Evolutionary conservation across 2,888 invertebrate species (phyloP).

Genomic region (Margaritifera margaritifera): DNA sequence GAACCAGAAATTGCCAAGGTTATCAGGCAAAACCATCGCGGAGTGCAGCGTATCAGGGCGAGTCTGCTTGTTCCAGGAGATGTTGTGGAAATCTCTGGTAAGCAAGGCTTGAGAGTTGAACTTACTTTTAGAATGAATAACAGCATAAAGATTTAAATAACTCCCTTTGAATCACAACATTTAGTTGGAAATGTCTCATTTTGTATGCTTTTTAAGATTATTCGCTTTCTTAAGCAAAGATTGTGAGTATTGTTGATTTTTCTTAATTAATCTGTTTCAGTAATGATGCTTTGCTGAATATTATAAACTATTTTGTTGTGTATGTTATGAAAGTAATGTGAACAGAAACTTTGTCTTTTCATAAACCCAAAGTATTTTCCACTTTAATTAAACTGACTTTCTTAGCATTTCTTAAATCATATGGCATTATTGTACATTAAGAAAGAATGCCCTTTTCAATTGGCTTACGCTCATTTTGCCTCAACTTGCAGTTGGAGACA

Average conservation of each 20-base stretch:
- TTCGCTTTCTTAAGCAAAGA: no score
- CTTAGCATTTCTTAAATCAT: background rate
- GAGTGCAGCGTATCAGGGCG: slow-evolving; percentile 97
- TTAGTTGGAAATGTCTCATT: no score
- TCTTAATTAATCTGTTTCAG: no score
- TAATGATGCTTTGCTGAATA: no score
- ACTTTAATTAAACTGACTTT: background rate
- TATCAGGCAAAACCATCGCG: slow-evolving; percentile 92
- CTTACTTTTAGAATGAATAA: no score
- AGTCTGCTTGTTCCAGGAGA: slow-evolving; percentile 99
- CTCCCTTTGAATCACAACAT: no score
- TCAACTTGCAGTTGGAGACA: slow-evolving; percentile 90
- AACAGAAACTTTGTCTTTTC: background rate
- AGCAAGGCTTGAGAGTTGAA: slow-evolving; percentile 29
- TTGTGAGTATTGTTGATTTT: no score
- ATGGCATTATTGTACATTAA: background rate
- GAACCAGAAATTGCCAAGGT: slow-evolving; percentile 99
- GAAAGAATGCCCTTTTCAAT: no score
- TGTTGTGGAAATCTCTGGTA: slow-evolving; percentile 92
- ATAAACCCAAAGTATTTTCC: background rate
- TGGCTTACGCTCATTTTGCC: slow-evolving; percentile 1
- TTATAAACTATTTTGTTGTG: no score
- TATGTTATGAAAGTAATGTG: no score
- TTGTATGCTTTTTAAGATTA: no score
- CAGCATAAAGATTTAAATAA: no score